Percentiles rank a stretch among this genome's conserved stretches.
Evolutionary conservation across 2,797 vertebrate species (phyloP).

Genomic region (Phoeniculus purpureus): DNA sequence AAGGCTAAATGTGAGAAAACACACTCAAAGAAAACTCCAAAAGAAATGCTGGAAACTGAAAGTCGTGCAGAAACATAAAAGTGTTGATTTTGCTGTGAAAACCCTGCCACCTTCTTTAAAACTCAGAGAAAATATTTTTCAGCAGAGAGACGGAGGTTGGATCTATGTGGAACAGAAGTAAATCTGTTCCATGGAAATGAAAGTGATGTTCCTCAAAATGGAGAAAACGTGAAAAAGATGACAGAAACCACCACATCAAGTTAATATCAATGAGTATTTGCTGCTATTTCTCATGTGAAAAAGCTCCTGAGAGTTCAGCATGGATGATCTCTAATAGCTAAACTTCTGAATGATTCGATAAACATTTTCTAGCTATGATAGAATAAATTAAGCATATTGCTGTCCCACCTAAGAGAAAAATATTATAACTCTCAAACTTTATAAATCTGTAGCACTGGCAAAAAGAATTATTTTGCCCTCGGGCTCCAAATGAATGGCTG

Average conservation of each 20-base stretch:
- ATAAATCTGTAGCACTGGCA: not conserved
- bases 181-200: not conserved
- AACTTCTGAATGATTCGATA: not conserved
- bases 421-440: not conserved
- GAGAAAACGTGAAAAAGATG: not conserved
- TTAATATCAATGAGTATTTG: not conserved
- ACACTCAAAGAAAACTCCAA: not conserved
- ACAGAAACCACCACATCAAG: not conserved
- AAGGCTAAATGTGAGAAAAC: not conserved
- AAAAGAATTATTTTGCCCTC: constrained; percentile 33
- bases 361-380: not conserved
- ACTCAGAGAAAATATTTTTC: not conserved
- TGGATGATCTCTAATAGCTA: not conserved
- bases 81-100: not conserved
- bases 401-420: not conserved
- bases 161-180: not conserved
- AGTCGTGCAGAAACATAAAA: not conserved
- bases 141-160: not conserved
- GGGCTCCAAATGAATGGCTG: constrained; percentile 5
- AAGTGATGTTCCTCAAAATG: not conserved
- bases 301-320: not conserved
- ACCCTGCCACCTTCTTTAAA: not conserved
- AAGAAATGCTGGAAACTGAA: not conserved
- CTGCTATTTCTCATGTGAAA: not conserved
- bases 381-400: not conserved